Conservation (phyloP, 1,140 invertebrate species). For the Zaprionus gabonicus region DNA sequence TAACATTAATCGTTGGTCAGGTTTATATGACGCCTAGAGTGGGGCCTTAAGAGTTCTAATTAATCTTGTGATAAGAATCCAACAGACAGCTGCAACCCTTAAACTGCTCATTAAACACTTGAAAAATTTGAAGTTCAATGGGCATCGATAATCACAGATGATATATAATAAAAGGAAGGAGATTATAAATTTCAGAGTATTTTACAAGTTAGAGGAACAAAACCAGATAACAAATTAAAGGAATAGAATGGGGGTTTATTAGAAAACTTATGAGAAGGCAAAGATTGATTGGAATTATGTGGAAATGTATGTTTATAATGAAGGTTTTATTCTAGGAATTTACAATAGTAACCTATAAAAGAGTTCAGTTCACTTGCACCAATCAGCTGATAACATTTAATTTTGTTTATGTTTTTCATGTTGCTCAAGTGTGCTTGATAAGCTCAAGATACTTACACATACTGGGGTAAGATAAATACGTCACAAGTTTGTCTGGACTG, state of each 20-base stretch:
- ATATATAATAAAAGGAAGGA: slow-evolving; percentile 1
- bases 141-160: neutral
- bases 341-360: neutral
- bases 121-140: neutral
- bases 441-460: neutral
- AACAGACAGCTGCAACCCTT: slow-evolving; percentile 24
- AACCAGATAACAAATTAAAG: neutral
- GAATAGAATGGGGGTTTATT: neutral
- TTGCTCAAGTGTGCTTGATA: slow-evolving; percentile 10
- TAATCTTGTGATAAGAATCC: slow-evolving; percentile 26
- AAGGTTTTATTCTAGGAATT: too few species aligned
- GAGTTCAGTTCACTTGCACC: neutral
- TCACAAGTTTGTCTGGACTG: slow-evolving; percentile 12
- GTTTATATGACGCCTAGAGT: slow-evolving; percentile 2
- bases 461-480: slow-evolving; percentile 20
- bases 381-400: slow-evolving; percentile 4
- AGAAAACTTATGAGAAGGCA: too few species aligned
- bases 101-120: slow-evolving; percentile 25
- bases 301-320: too few species aligned
- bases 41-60: slow-evolving; percentile 27
- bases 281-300: too few species aligned
- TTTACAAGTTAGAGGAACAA: neutral
- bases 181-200: neutral
- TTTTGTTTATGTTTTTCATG: slow-evolving; percentile 1
- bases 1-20: slow-evolving; percentile 8